Percentiles rank a stretch among this genome's conserved stretches.
phyloP scores from a whole-genome alignment of 2,113 vertebrate species.

The Podarcis raffonei region DNA sequence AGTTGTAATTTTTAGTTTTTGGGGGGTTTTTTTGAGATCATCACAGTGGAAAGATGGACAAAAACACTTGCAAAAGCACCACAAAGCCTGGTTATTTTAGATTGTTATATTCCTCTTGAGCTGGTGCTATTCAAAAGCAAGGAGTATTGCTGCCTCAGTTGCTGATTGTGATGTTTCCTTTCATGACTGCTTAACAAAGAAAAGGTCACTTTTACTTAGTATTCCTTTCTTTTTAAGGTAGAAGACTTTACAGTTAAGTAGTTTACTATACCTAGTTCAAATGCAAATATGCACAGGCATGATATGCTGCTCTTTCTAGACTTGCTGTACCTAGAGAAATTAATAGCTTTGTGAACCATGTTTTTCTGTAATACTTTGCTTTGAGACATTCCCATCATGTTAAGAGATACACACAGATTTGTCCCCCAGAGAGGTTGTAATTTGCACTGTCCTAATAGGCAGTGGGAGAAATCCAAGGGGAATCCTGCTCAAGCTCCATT shows the following conservation, averaged over 20 bases:
- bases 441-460: slow-evolving; percentile 30
- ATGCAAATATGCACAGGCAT: slow-evolving; percentile 50
- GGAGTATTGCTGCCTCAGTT: slow-evolving; percentile 32
- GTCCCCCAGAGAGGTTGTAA: slow-evolving; percentile 59
- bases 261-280: slow-evolving; percentile 49
- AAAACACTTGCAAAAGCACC: slow-evolving; percentile 60
- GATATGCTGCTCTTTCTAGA: slow-evolving; percentile 52
- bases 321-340: slow-evolving; percentile 28
- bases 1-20: slow-evolving; percentile 60
- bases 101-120: slow-evolving; percentile 61
- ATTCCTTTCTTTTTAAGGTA: slow-evolving; percentile 44
- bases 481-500: background rate
- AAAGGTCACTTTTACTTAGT: slow-evolving; percentile 31
- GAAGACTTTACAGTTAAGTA: slow-evolving; percentile 47
- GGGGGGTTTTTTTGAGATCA: slow-evolving; percentile 59
- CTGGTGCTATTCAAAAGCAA: slow-evolving; percentile 56
- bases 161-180: slow-evolving; percentile 33
- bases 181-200: slow-evolving; percentile 28
- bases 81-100: slow-evolving; percentile 34
- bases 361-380: slow-evolving; percentile 56
- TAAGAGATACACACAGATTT: slow-evolving; percentile 56
- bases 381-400: slow-evolving; percentile 67
- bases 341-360: slow-evolving; percentile 47
- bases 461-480: background rate
- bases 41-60: slow-evolving; percentile 64